Conservation (phyloP, 1,140 invertebrate genomes). For the Drosophila azteca region DNA sequence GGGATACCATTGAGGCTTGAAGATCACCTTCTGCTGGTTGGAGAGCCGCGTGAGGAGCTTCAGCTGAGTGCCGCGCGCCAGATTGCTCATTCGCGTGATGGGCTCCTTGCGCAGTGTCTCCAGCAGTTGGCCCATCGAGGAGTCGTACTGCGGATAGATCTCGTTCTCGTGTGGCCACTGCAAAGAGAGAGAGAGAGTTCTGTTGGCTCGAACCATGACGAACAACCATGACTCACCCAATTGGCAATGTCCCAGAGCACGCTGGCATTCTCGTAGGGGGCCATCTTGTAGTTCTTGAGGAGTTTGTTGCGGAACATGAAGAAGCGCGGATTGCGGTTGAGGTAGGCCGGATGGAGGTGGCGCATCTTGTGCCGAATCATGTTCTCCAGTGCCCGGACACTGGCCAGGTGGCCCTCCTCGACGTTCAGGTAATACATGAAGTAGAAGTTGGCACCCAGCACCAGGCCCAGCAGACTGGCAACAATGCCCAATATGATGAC, state of each 20-base stretch:
- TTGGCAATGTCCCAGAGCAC: slow-evolving; percentile 83
- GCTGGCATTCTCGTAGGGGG: slow-evolving; percentile 73
- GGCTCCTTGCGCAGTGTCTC: slow-evolving; percentile 87
- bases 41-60: slow-evolving; percentile 92
- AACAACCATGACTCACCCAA: slow-evolving; percentile 67
- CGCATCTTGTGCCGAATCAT: slow-evolving; percentile 75
- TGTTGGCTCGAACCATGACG: background rate
- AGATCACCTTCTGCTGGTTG: slow-evolving; percentile 91
- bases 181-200: slow-evolving; percentile 48
- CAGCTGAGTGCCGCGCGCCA: slow-evolving; percentile 93
- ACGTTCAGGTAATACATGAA: slow-evolving; percentile 83
- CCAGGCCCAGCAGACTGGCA: slow-evolving; percentile 67
- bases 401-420: slow-evolving; percentile 72
- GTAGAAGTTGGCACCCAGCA: slow-evolving; percentile 81
- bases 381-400: slow-evolving; percentile 71
- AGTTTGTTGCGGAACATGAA: slow-evolving; percentile 83
- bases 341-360: slow-evolving; percentile 76
- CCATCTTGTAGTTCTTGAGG: slow-evolving; percentile 77
- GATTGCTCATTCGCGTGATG: slow-evolving; percentile 90
- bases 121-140: slow-evolving; percentile 89
- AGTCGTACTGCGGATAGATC: slow-evolving; percentile 87
- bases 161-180: slow-evolving; percentile 89
- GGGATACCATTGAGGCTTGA: slow-evolving; percentile 96
- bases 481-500: slow-evolving; percentile 72
- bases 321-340: slow-evolving; percentile 83